A percentile compares a stretch with the other conserved stretches of the same genome.
These are phyloP conservation scores for Pipistrellus kuhlii DNA, from an alignment of 2,797 vertebrate species.

Conservation along the genomic window DNA sequence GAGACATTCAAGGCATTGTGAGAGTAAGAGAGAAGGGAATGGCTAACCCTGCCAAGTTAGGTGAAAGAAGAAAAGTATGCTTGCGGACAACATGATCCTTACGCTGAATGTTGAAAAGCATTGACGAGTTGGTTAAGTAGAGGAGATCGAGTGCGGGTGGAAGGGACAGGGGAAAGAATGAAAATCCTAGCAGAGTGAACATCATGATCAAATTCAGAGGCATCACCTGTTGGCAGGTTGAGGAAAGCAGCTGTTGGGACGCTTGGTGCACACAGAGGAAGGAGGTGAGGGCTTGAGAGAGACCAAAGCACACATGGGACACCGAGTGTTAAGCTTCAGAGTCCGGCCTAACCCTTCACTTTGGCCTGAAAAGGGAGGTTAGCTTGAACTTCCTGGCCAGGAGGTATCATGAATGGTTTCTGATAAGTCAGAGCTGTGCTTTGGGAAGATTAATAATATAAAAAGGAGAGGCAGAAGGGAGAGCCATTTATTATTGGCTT, in stretches of 20 bases:
- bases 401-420: neutral
- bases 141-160: neutral
- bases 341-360: neutral
- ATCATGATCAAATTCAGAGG: neutral
- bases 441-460: slow-evolving; percentile 9
- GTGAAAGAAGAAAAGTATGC: neutral
- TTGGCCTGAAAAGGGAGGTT: neutral
- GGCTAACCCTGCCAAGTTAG: too few relatives aligned
- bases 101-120: neutral
- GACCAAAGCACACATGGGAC: neutral
- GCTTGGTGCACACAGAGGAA: neutral
- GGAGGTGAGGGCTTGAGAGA: neutral
- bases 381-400: slow-evolving; percentile 2
- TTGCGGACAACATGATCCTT: neutral
- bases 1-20: neutral
- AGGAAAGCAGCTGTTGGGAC: neutral
- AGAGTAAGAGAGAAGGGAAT: neutral
- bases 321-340: neutral
- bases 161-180: neutral
- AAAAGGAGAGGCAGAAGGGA: slow-evolving; percentile 29
- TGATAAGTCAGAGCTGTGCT: slow-evolving; percentile 20
- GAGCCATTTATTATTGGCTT: neutral
- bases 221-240: too few relatives aligned
- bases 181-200: neutral
- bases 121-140: neutral